phyloP scores from a whole-genome alignment of 2,888 invertebrate species.

The Conomelus anceps region DNA sequence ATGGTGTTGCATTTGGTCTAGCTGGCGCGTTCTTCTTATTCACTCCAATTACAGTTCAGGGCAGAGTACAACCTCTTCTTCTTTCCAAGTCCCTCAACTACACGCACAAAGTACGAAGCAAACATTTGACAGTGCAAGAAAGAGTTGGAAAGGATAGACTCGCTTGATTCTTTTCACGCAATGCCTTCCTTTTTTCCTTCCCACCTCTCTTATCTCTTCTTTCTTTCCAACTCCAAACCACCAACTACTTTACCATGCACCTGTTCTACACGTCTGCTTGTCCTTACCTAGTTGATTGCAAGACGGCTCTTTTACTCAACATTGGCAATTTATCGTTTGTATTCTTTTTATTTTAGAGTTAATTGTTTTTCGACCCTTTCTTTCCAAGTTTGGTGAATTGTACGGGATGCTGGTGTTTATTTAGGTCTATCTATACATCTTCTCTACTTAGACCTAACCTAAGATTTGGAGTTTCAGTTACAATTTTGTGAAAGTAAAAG shows the following conservation, averaged over 20 bases:
- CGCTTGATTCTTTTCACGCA: not conserved
- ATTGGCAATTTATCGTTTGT: not conserved
- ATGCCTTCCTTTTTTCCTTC: too few species aligned
- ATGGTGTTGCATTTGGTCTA: not conserved
- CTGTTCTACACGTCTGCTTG: not conserved
- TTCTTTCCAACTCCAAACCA: not conserved
- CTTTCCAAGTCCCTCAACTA: not conserved
- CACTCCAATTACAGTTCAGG: not conserved
- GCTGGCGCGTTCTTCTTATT: not conserved
- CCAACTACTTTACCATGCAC: not conserved
- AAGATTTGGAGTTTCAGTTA: too few species aligned
- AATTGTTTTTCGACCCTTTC: too few species aligned
- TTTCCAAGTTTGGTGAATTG: too few species aligned
- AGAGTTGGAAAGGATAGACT: not conserved
- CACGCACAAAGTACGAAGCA: not conserved
- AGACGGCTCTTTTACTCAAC: not conserved
- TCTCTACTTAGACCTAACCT: too few species aligned
- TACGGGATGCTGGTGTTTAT: too few species aligned
- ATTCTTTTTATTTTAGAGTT: not conserved
- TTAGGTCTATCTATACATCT: too few species aligned
- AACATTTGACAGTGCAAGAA: not conserved
- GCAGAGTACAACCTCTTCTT: not conserved
- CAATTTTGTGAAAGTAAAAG: too few species aligned
- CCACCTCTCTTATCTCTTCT: not conserved
- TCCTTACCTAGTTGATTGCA: not conserved